Conservation (phyloP, 2,888 invertebrate genomes). For the Oscheius sp. region DNA sequence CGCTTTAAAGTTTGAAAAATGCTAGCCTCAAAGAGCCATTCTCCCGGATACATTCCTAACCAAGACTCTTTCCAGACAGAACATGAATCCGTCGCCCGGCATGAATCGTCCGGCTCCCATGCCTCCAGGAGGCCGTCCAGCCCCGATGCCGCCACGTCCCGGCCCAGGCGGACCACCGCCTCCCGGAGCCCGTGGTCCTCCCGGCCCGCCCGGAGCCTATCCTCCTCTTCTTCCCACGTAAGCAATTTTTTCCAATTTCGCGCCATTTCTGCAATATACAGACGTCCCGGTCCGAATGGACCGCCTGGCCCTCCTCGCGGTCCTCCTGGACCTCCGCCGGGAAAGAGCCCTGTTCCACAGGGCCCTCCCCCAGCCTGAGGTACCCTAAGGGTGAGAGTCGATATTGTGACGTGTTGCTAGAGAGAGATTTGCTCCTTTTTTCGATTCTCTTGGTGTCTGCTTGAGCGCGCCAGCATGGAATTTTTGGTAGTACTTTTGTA, state of each 20-base stretch:
- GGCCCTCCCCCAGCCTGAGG: conserved; percentile 13
- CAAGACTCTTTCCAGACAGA: conserved; percentile 23
- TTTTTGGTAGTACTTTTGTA: background rate
- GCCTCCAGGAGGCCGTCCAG: conserved; percentile 53
- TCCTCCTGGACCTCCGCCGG: conserved; percentile 34
- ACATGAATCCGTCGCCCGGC: conserved; percentile 60
- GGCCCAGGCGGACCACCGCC: conserved; percentile 36
- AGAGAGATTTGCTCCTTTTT: conserved; percentile 15
- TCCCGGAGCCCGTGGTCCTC: conserved; percentile 53
- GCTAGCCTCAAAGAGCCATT: background rate
- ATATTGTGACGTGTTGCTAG: conserved; percentile 28
- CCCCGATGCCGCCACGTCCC: conserved; percentile 61
- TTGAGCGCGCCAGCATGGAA: background rate
- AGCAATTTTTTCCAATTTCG: conserved; percentile 43
- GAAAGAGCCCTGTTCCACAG: conserved; percentile 22
- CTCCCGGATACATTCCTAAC: background rate
- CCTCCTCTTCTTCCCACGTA: conserved; percentile 67
- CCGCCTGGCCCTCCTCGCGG: conserved; percentile 47
- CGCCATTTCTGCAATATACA: conserved; percentile 27
- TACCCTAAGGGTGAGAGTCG: conserved; percentile 19
- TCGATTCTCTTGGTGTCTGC: background rate
- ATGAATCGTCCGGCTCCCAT: conserved; percentile 77
- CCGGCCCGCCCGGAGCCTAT: conserved; percentile 47
- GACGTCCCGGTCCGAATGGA: conserved; percentile 59
- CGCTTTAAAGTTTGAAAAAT: background rate